Conservation (phyloP, 2,113 vertebrate species). For the Andinoacara biseriatus region DNA sequence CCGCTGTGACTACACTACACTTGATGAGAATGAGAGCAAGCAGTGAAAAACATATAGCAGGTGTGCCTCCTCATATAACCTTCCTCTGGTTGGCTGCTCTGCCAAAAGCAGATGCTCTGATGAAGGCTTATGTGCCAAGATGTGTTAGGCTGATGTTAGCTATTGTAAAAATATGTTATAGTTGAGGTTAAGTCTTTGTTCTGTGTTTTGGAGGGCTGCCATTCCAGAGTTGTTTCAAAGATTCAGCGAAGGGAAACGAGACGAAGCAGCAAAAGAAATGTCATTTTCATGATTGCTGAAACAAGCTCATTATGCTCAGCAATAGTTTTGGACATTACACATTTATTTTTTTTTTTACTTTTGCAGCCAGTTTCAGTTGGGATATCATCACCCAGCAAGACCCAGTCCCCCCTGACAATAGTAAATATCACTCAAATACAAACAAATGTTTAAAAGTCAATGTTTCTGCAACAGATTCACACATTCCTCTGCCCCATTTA, state of each 20-base stretch:
- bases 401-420: not conserved
- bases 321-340: constrained; percentile 4
- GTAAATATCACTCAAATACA: constrained; percentile 4
- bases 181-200: constrained; percentile 51
- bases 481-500: not conserved
- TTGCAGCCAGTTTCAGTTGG: constrained; percentile 10
- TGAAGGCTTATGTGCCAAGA: constrained; percentile 64
- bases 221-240: constrained; percentile 31
- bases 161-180: constrained; percentile 53
- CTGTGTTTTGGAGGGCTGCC: constrained; percentile 50
- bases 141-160: constrained; percentile 54
- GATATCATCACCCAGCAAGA: not conserved
- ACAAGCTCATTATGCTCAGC: not conserved
- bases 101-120: constrained; percentile 66
- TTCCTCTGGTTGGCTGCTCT: constrained; percentile 54
- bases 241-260: constrained; percentile 34
- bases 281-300: not conserved
- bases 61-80: constrained; percentile 63
- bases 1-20: constrained; percentile 31
- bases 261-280: constrained; percentile 10
- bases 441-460: constrained; percentile 15
- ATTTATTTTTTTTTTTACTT: not conserved
- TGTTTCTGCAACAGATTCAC: constrained; percentile 20
- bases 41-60: constrained; percentile 65
- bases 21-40: constrained; percentile 62